Percentiles rank a stretch among this genome's conserved stretches.
phyloP scores from a whole-genome alignment of 2,797 vertebrate species.

The Champsocephalus gunnari region DNA sequence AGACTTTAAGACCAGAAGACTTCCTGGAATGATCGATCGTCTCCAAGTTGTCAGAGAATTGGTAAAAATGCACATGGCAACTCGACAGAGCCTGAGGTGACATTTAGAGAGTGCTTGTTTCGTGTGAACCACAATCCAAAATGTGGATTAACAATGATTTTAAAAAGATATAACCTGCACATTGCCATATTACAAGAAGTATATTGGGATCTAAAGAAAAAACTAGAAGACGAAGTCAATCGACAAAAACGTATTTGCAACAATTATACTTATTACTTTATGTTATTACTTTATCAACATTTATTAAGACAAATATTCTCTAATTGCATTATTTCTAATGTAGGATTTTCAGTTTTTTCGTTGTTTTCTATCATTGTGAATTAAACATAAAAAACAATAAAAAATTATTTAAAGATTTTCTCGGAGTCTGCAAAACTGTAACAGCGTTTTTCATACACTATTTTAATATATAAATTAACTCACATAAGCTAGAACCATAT shows the following conservation, averaged over 20 bases:
- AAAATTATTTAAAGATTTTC: background rate
- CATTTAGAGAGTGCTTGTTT: background rate
- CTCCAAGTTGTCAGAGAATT: background rate
- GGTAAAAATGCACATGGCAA: background rate
- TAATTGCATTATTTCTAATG: background rate
- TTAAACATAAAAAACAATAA: background rate
- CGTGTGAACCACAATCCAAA: background rate
- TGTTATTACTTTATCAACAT: background rate
- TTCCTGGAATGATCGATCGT: background rate
- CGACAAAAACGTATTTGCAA: background rate
- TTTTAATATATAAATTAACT: background rate
- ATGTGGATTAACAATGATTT: background rate
- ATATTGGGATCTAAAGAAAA: background rate
- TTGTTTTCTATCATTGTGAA: background rate
- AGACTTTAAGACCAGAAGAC: background rate
- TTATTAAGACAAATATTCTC: background rate
- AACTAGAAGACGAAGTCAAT: background rate
- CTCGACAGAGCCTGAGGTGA: background rate
- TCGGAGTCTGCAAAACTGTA: background rate
- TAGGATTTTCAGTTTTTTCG: background rate
- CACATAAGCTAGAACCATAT: background rate
- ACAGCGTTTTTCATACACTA: background rate
- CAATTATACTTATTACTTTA: too few species aligned
- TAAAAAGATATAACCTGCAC: constrained; percentile 4
- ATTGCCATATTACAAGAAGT: background rate